Evolutionary conservation across 2,888 invertebrate genomes (phyloP).

Genomic region (Gastrophysa polygoni): DNA sequence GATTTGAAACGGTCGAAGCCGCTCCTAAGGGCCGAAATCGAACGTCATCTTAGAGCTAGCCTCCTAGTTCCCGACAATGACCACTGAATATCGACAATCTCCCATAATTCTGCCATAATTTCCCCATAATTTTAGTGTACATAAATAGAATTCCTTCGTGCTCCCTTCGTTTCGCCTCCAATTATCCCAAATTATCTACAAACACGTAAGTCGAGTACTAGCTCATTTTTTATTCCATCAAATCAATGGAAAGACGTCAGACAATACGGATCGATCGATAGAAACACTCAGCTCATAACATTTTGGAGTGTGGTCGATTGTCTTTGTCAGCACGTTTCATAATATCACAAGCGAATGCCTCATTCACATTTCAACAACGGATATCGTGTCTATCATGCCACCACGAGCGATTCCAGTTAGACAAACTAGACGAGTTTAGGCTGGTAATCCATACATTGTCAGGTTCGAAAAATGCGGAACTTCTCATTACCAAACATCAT

Average conservation of each 20-base stretch:
- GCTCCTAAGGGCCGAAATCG: background rate
- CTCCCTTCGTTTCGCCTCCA: background rate
- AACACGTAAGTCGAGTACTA: background rate
- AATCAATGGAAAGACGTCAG: slow-evolving; percentile 1
- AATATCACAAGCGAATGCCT: too few relatives aligned
- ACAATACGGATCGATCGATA: background rate
- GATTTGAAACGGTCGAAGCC: background rate
- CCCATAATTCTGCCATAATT: background rate
- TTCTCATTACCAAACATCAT: too few relatives aligned
- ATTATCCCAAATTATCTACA: background rate
- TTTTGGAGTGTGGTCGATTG: background rate
- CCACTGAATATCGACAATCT: background rate
- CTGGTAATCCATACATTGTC: too few relatives aligned
- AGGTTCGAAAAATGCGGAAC: too few relatives aligned
- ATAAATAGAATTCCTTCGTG: background rate
- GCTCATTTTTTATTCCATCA: background rate
- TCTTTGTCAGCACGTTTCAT: background rate
- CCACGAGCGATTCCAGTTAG: too few relatives aligned
- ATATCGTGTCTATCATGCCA: too few relatives aligned
- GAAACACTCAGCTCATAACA: background rate
- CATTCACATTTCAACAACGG: too few relatives aligned
- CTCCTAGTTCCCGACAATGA: background rate
- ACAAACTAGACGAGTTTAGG: too few relatives aligned
- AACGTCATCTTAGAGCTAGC: background rate
- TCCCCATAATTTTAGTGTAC: background rate